Evolutionary conservation across 2,888 invertebrate genomes (phyloP), one percentile per base, ranked within the genome.

Genomic region (Oscheius sp.): DNA sequence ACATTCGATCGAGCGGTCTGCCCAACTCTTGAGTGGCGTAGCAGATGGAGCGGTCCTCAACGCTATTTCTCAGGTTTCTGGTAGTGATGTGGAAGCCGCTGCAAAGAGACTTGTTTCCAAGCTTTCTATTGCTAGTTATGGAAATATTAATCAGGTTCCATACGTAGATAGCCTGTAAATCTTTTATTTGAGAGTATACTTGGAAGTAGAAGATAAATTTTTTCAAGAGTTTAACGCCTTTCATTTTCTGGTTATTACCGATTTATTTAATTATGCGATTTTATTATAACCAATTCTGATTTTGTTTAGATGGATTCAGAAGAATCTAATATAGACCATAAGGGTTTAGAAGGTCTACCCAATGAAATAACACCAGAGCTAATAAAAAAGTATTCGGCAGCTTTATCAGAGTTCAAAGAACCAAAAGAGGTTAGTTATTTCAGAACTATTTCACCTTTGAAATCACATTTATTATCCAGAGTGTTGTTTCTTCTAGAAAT

Each of bases 91-190:
- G 6, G 76, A 78, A 33, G 70, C 74, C 0, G 80, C 80, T 17
- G 76, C 74, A 10, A 74, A 76, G 69, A 76, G 72, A 34, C 34
- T 76, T 25, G 46, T 72, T 3, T 52, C 53, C 25, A 75, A 75
- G 46, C 57, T 80, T 17, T 74, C 80, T 3, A 42, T 80, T 57
- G 75, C 80, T 45, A 73, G 75, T 65, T 74, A 75, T 50, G 80
- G 80, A 61, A 69, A 70, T 58, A 67, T 80, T 48, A 23, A 50
- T 33, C 39, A 70, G 23, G 78, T 80, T n/a, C 80, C 80, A 55
- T 80, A 75, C 65, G 71, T 70, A 29, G 77, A 77, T 29, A 58
- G 68, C 17, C 57, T 79, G 66, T 79, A 64, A 71, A 53, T 39
- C 31, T 8, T 20, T 45, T 57, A 25, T 48, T 48, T 48, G 20